Percentiles rank a stretch among this genome's conserved stretches.
Conservation (phyloP, 1,140 invertebrate species). For the Eupristina koningsbergeri region DNA sequence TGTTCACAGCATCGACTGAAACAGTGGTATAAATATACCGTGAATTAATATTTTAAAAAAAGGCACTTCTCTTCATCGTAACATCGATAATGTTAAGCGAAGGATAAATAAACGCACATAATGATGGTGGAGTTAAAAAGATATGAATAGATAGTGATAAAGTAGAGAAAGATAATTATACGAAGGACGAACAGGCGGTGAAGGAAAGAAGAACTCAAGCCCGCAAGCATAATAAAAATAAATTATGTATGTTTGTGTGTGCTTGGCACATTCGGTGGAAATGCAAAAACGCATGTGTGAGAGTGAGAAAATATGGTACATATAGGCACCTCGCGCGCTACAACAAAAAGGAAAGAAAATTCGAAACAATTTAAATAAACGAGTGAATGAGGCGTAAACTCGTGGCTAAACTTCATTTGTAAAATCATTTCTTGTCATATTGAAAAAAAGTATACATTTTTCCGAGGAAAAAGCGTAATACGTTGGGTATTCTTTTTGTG, state of each 20-base stretch:
- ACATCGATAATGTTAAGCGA: not conserved
- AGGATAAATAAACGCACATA: not conserved
- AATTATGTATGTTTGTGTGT: conserved; percentile 28
- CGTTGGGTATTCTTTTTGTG: conserved; percentile 69
- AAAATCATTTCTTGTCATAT: conserved; percentile 74
- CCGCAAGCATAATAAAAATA: conserved; percentile 22
- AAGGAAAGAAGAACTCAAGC: not conserved
- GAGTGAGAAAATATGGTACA: conserved; percentile 37
- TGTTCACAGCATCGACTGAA: not conserved
- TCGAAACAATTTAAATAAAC: conserved; percentile 37
- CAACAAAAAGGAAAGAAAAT: conserved; percentile 25
- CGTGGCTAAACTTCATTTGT: conserved; percentile 75
- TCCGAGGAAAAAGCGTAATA: conserved; percentile 65
- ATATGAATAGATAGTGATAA: not conserved
- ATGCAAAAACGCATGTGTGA: no score
- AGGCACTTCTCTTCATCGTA: not conserved
- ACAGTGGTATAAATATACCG: not conserved
- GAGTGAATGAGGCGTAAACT: conserved; percentile 63
- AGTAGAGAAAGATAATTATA: not conserved
- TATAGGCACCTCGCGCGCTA: conserved; percentile 47
- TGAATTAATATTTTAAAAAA: not conserved
- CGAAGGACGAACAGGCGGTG: not conserved
- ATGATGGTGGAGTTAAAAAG: not conserved
- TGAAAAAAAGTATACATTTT: conserved; percentile 72
- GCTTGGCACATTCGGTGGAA: not conserved